phyloP scores from a whole-genome alignment of 2,797 vertebrate genomes.

The Squalus acanthias region DNA sequence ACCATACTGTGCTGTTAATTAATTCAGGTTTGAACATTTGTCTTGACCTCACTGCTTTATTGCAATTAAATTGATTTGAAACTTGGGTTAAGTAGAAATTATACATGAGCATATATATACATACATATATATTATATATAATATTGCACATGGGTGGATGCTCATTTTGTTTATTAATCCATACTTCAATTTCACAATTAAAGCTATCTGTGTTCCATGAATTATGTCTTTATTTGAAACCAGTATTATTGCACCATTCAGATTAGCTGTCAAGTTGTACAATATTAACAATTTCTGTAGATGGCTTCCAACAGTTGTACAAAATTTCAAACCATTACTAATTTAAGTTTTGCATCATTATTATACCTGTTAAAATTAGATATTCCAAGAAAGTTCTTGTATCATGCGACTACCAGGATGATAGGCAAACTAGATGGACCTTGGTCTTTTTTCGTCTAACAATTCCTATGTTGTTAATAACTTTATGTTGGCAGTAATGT shows the following conservation, averaged over 20 bases:
- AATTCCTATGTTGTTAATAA: background rate
- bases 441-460: background rate
- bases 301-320: background rate
- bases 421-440: background rate
- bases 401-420: background rate
- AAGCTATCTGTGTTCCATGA: background rate
- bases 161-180: background rate
- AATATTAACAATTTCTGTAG: background rate
- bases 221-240: background rate
- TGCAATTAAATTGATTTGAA: background rate
- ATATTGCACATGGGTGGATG: background rate
- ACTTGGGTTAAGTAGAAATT: background rate
- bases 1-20: background rate
- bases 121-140: too few relatives aligned
- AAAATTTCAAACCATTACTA: background rate
- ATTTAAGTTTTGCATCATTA: background rate
- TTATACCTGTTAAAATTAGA: background rate
- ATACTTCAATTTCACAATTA: background rate
- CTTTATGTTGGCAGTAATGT: background rate
- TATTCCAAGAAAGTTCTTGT: background rate
- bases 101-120: background rate
- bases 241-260: background rate
- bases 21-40: background rate
- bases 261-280: background rate
- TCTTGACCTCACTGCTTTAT: background rate